Conservation (phyloP, 2,888 invertebrate species). For the Erebia palarica region DNA sequence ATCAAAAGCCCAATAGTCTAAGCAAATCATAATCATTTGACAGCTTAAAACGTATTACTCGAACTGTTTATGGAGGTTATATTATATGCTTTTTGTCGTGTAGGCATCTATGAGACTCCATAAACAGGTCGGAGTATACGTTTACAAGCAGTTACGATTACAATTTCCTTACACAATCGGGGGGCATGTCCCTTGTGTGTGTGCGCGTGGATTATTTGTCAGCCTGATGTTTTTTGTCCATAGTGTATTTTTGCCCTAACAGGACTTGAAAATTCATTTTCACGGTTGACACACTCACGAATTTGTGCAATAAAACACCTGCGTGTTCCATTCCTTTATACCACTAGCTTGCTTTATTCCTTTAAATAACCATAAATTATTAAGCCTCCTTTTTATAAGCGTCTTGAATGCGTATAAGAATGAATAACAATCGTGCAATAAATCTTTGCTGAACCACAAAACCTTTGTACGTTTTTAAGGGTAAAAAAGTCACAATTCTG, state of each 20-base stretch:
- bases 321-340: constrained; percentile 6
- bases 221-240: too few species aligned
- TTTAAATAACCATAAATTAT: constrained; percentile 16
- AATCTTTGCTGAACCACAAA: constrained; percentile 14
- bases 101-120: too few species aligned
- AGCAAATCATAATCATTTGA: too few species aligned
- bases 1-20: too few species aligned
- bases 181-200: too few species aligned
- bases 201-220: too few species aligned
- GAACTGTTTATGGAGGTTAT: too few species aligned
- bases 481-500: not conserved
- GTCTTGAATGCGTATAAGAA: constrained; percentile 12
- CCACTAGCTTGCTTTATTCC: constrained; percentile 1
- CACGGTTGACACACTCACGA: constrained; percentile 4
- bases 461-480: not conserved
- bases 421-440: constrained; percentile 14
- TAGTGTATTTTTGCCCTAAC: not conserved
- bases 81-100: too few species aligned
- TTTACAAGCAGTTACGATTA: too few species aligned
- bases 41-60: too few species aligned
- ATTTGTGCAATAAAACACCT: constrained; percentile 5
- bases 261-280: not conserved
- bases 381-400: not conserved
- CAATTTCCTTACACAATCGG: too few species aligned
- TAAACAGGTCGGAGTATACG: too few species aligned